A percentile compares a stretch with the other conserved stretches of the same genome.
Conservation (phyloP, 2,113 vertebrate species). For the Isurus oxyrinchus region DNA sequence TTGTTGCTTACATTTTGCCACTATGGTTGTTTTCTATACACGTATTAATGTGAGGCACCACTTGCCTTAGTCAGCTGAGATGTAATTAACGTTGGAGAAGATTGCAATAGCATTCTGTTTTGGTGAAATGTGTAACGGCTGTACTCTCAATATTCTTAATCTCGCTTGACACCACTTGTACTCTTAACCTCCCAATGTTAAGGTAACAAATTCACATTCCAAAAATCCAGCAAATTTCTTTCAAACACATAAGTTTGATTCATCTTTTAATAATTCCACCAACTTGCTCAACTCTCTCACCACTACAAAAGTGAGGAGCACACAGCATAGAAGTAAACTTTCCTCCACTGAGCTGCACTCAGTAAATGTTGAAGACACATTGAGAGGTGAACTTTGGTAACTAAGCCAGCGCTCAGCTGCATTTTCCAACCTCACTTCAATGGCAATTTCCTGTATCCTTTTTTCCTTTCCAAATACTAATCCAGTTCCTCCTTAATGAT, state of each 20-base stretch:
- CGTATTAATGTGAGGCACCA: neutral
- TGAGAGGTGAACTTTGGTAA: neutral
- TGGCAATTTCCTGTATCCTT: neutral
- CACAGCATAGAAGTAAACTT: neutral
- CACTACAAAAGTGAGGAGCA: neutral
- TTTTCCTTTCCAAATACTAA: neutral
- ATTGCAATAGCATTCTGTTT: neutral
- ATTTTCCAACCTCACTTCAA: neutral
- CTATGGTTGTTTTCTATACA: neutral
- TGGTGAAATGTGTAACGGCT: neutral
- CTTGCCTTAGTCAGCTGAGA: neutral
- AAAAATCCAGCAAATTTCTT: neutral
- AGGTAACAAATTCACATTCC: neutral
- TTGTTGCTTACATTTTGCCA: neutral
- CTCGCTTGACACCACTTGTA: neutral
- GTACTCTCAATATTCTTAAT: neutral
- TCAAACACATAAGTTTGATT: neutral
- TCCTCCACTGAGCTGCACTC: neutral
- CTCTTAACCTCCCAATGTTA: too few relatives aligned
- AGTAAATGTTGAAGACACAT: neutral
- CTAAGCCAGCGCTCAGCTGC: neutral
- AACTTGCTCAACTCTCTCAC: neutral
- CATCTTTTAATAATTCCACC: neutral
- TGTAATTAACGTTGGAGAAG: neutral
- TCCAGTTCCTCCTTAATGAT: neutral